A percentile compares a stretch with the other conserved stretches of the same genome.
These are phyloP conservation scores for Achatina immaculata DNA, from an alignment of 1,140 invertebrate genomes.

Conservation along the genomic window DNA sequence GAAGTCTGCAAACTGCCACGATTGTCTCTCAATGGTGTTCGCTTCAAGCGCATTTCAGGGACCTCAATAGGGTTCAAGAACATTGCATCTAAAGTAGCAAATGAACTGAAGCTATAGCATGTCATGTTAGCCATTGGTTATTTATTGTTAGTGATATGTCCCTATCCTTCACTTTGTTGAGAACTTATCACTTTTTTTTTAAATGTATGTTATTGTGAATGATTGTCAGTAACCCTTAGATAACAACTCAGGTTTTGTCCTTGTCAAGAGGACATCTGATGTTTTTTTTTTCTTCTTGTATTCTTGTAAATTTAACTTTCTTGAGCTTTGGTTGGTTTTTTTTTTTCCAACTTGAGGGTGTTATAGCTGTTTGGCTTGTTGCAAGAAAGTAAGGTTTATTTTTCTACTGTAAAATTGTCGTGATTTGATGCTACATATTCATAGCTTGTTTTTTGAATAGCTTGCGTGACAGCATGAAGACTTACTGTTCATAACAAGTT, in stretches of 20 bases:
- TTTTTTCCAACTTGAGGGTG: no score
- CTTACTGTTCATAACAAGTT: no score
- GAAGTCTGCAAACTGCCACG: constrained; percentile 99
- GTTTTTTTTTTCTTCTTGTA: no score
- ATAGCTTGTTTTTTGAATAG: no score
- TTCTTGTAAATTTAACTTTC: no score
- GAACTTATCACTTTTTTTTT: neutral
- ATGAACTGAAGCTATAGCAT: constrained; percentile 95
- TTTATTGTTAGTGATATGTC: constrained; percentile 14
- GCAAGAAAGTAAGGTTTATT: no score
- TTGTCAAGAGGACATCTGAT: neutral
- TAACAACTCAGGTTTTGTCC: neutral
- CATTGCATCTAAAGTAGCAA: constrained; percentile 99
- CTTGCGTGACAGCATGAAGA: no score
- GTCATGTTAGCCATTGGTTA: neutral
- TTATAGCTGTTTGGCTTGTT: no score
- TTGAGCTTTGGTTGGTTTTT: no score
- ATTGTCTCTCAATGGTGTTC: constrained; percentile 97
- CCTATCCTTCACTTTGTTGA: neutral
- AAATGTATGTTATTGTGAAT: neutral
- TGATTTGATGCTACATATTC: no score
- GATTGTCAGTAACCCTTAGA: neutral
- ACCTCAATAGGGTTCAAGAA: constrained; percentile 99
- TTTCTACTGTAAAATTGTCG: no score
- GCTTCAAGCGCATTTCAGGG: constrained; percentile 99